Evolutionary conservation across 2,888 invertebrate genomes (phyloP).

Genomic region (Phytoseiulus persimilis): DNA sequence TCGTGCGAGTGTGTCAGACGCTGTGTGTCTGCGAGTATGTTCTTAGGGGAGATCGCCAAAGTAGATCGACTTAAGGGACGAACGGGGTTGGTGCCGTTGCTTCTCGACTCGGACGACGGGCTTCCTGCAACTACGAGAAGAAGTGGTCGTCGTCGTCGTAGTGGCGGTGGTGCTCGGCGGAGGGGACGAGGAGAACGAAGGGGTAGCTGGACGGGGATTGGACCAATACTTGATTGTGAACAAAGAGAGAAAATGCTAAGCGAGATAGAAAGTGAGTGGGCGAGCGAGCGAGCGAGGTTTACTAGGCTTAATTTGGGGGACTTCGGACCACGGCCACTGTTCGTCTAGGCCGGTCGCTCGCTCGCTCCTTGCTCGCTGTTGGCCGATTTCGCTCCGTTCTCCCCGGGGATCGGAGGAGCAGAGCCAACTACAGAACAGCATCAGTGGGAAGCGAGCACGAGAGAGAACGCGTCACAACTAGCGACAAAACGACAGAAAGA

Average conservation of each 20-base stretch:
- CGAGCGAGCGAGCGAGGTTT: constrained; percentile 29
- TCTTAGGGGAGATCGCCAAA: constrained; percentile 5
- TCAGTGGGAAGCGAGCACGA: not conserved
- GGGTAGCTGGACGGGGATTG: not conserved
- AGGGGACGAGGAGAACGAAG: not conserved
- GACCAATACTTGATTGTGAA: constrained; percentile 5
- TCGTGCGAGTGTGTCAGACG: not conserved
- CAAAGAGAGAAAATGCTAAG: constrained; percentile 6
- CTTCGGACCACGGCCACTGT: not conserved
- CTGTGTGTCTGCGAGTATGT: not conserved
- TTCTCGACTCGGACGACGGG: not conserved
- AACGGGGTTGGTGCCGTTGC: not conserved
- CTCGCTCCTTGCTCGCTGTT: not conserved
- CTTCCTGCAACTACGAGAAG: not conserved
- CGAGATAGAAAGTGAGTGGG: constrained; percentile 14
- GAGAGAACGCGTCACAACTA: constrained; percentile 8
- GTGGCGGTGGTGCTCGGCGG: not conserved
- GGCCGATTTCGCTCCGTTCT: constrained; percentile 16
- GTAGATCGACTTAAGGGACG: not conserved
- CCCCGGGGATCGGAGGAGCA: constrained; percentile 29
- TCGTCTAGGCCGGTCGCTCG: not conserved
- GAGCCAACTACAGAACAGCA: constrained; percentile 11
- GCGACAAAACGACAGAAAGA: not conserved
- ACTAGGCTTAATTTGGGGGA: constrained; percentile 37
- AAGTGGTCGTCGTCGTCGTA: not conserved